Evolutionary conservation across 2,888 invertebrate genomes (phyloP).

Genomic region (Papilio gigon): DNA sequence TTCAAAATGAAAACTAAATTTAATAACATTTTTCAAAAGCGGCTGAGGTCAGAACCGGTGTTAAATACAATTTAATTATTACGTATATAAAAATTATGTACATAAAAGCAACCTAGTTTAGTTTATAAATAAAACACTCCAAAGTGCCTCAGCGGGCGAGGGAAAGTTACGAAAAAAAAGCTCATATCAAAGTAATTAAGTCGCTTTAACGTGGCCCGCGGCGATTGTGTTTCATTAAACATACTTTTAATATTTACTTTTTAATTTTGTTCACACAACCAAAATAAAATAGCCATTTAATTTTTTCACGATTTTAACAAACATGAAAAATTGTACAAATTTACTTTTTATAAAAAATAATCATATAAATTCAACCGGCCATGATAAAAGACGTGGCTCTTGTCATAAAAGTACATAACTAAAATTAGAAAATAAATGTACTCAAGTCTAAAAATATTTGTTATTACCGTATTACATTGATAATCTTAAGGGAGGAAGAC

Average conservation of each 20-base stretch:
- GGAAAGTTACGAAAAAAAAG: constrained; percentile 26
- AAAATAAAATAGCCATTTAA: background rate
- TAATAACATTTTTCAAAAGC: too few species aligned
- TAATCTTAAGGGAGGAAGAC: background rate
- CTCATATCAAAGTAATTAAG: constrained; percentile 19
- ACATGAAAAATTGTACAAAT: background rate
- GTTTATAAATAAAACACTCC: constrained; percentile 51
- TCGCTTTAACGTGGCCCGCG: constrained; percentile 19
- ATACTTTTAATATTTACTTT: constrained; percentile 5
- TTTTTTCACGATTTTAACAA: background rate
- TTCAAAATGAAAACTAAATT: background rate
- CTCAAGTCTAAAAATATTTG: background rate
- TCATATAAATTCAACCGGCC: too few species aligned
- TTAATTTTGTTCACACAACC: background rate
- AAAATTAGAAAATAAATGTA: background rate
- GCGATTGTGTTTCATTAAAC: constrained; percentile 2
- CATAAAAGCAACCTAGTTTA: constrained; percentile 45
- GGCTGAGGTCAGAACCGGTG: background rate
- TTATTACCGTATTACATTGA: background rate
- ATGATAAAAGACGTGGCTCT: too few species aligned
- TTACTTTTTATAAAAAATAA: too few species aligned
- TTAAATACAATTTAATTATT: background rate
- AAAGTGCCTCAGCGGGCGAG: constrained; percentile 41
- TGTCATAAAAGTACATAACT: background rate
- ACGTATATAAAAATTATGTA: background rate